phyloP scores from a whole-genome alignment of 2,113 vertebrate species.

The Bos indicus region DNA sequence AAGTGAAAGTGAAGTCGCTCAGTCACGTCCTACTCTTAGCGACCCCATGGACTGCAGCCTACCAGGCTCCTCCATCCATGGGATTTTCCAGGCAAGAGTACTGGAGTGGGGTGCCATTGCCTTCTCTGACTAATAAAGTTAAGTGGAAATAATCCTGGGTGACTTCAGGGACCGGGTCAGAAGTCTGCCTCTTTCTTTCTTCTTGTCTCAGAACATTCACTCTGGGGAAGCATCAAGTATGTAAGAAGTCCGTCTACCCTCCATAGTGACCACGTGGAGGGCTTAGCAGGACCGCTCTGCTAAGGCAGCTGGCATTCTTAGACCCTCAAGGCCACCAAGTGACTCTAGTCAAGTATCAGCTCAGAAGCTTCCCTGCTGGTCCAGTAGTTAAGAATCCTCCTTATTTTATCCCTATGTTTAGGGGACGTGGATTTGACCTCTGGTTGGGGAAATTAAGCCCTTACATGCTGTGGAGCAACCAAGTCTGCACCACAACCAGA shows the following conservation, averaged over 20 bases:
- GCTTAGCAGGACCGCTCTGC: neutral
- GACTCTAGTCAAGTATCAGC: neutral
- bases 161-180: neutral
- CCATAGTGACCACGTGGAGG: neutral
- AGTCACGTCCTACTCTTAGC: accelerated
- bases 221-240: neutral
- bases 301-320: neutral
- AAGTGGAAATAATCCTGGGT: neutral
- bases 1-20: too few species aligned
- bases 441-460: neutral
- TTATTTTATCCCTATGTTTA: neutral
- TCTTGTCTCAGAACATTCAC: neutral
- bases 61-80: too few species aligned
- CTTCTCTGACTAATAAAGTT: neutral
- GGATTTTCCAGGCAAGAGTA: too few species aligned
- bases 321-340: neutral
- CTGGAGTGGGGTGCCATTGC: too few species aligned
- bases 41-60: too few species aligned
- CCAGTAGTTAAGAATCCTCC: neutral
- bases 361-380: neutral
- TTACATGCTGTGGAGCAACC: neutral
- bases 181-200: neutral
- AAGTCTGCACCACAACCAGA: neutral
- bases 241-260: neutral
- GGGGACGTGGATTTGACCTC: neutral